phyloP scores from a whole-genome alignment of 2,113 vertebrate species.

The Aptenodytes patagonicus region DNA sequence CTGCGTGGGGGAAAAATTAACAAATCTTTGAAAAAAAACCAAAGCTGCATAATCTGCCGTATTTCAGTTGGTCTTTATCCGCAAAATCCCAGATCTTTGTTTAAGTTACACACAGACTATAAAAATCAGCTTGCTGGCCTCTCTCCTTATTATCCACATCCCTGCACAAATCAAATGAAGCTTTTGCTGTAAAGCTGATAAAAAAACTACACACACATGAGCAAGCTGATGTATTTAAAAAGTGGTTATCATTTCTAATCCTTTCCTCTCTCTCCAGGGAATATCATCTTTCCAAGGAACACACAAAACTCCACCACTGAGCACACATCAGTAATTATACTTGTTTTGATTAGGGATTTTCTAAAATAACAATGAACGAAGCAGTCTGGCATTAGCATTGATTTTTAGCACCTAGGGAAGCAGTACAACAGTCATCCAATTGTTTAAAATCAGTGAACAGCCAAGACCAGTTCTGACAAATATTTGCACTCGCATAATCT shows the following conservation, averaged over 20 bases:
- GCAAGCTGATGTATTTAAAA: constrained; percentile 68
- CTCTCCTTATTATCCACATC: constrained; percentile 73
- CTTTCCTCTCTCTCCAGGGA: constrained; percentile 66
- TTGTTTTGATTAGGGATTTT: constrained; percentile 74
- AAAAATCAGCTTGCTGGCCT: constrained; percentile 73
- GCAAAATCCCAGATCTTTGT: constrained; percentile 79
- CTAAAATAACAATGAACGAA: constrained; percentile 61
- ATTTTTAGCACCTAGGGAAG: constrained; percentile 61
- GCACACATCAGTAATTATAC: constrained; percentile 28
- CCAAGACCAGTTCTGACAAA: background rate
- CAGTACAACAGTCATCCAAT: background rate
- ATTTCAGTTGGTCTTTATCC: constrained; percentile 76
- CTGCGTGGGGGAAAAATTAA: constrained; percentile 57
- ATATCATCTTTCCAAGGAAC: constrained; percentile 48
- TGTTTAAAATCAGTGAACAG: constrained; percentile 36
- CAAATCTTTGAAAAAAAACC: constrained; percentile 63
- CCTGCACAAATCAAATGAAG: constrained; percentile 78
- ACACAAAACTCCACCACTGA: constrained; percentile 44
- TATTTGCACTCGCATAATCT: constrained; percentile 19
- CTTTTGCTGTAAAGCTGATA: constrained; percentile 72
- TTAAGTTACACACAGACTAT: constrained; percentile 77
- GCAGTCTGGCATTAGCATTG: constrained; percentile 47
- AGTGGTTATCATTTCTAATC: constrained; percentile 71
- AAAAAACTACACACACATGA: constrained; percentile 59
- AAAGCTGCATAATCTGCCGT: constrained; percentile 76